Percentiles rank a stretch among this genome's conserved stretches.
Conservation (phyloP, 2,113 vertebrate genomes). For the Dicerorhinus sumatrensis region DNA sequence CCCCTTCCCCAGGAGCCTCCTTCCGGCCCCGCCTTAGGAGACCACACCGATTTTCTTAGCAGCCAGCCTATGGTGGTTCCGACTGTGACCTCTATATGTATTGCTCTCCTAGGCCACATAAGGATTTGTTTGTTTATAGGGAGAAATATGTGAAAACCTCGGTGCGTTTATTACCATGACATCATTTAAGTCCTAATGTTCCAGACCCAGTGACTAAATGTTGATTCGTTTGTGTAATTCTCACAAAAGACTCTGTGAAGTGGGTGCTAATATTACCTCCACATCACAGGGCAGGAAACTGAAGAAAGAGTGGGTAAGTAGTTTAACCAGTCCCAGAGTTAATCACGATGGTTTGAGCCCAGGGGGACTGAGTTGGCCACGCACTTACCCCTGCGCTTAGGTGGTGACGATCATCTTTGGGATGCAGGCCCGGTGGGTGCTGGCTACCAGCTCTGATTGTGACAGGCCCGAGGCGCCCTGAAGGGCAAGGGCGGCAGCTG, state of each 20-base stretch:
- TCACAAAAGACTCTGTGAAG: neutral
- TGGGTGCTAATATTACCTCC: neutral
- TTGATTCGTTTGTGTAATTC: neutral
- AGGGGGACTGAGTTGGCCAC: accelerated
- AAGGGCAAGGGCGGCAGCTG: accelerated
- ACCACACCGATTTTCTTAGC: neutral
- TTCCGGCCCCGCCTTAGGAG: too few species aligned
- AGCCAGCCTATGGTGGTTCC: too few species aligned
- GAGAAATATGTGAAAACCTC: neutral
- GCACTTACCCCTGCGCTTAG: neutral
- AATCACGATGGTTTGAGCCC: neutral
- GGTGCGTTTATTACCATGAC: neutral
- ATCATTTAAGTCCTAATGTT: neutral
- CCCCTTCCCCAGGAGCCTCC: accelerated
- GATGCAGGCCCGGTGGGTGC: accelerated
- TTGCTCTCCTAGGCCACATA: neutral
- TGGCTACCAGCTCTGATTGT: accelerated
- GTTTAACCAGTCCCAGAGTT: accelerated
- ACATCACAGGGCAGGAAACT: neutral
- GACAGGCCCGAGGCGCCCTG: accelerated
- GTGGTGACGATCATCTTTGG: accelerated
- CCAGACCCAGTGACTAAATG: neutral
- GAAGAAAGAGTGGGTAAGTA: neutral
- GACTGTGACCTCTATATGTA: neutral
- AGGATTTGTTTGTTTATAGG: neutral